phyloP scores from a whole-genome alignment of 2,113 vertebrate genomes.

The Phrynosoma blainvillii region DNA sequence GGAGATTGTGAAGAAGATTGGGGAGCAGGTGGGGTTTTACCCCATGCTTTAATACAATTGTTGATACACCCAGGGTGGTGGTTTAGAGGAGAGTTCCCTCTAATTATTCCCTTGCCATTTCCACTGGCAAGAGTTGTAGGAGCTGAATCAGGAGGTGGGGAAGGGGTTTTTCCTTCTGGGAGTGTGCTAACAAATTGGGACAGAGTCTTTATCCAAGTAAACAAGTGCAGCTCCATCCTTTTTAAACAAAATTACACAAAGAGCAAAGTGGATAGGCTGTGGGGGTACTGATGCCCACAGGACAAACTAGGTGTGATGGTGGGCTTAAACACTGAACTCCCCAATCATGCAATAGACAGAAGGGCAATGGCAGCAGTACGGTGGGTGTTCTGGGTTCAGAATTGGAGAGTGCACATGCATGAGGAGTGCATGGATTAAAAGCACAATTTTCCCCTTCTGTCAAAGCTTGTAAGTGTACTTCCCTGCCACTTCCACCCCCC shows the following conservation, averaged over 20 bases:
- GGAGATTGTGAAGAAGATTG: no score
- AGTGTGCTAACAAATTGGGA: neutral
- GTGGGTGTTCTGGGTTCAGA: neutral
- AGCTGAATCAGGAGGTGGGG: neutral
- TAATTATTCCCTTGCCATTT: neutral
- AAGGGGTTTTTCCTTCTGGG: neutral
- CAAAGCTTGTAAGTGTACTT: neutral
- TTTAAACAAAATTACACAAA: neutral
- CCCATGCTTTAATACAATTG: neutral
- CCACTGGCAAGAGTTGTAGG: neutral
- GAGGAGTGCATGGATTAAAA: neutral
- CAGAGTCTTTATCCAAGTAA: neutral
- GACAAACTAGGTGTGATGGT: neutral
- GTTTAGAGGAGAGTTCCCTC: neutral
- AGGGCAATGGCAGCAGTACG: neutral
- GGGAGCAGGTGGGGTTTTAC: no score
- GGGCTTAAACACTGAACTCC: neutral
- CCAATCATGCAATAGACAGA: neutral
- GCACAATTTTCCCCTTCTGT: neutral
- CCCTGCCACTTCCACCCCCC: neutral
- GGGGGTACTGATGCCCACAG: neutral
- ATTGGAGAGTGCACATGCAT: neutral
- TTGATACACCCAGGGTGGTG: neutral
- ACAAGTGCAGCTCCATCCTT: neutral
- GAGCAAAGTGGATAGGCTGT: neutral